phyloP scores from a whole-genome alignment of 2,113 vertebrate genomes.

The Forbesichthys papilliferus region DNA sequence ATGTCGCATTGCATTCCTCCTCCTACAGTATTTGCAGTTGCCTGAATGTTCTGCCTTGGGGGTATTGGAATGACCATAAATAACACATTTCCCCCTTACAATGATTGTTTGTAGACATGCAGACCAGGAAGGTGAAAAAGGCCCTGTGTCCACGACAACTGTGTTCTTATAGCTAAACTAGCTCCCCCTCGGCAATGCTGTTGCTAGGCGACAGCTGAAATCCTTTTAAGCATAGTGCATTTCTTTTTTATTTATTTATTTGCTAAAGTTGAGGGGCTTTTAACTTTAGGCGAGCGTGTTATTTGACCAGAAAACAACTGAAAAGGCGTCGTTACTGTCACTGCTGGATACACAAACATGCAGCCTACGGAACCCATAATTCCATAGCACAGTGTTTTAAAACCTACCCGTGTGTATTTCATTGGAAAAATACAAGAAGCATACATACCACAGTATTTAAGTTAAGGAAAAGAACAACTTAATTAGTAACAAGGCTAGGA shows the following conservation, averaged over 20 bases:
- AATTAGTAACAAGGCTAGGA: too few relatives aligned
- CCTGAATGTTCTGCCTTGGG: constrained; percentile 17
- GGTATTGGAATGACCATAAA: constrained; percentile 31
- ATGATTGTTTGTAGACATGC: constrained; percentile 27
- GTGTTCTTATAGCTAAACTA: constrained; percentile 17
- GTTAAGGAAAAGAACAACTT: too few relatives aligned
- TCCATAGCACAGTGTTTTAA: too few relatives aligned
- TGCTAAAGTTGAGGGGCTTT: constrained; percentile 38
- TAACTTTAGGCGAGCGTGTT: constrained; percentile 31
- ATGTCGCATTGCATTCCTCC: constrained; percentile 1
- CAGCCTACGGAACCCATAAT: too few relatives aligned
- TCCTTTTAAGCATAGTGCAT: constrained; percentile 2
- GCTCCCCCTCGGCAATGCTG: constrained; percentile 33
- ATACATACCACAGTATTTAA: too few relatives aligned
- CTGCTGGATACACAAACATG: too few relatives aligned
- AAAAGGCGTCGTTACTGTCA: background rate
- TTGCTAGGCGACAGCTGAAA: constrained; percentile 44
- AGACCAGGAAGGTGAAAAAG: constrained; percentile 31
- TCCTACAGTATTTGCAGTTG: constrained; percentile 18
- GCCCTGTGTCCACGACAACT: constrained; percentile 25
- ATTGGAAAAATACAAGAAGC: too few relatives aligned
- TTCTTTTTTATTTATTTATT: background rate
- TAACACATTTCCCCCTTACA: constrained; percentile 25
- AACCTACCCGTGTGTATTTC: too few relatives aligned
- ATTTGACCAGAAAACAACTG: constrained; percentile 6